A percentile compares a stretch with the other conserved stretches of the same genome.
Conservation (phyloP, 2,888 invertebrate species). For the Drosophila algonquin region DNA sequence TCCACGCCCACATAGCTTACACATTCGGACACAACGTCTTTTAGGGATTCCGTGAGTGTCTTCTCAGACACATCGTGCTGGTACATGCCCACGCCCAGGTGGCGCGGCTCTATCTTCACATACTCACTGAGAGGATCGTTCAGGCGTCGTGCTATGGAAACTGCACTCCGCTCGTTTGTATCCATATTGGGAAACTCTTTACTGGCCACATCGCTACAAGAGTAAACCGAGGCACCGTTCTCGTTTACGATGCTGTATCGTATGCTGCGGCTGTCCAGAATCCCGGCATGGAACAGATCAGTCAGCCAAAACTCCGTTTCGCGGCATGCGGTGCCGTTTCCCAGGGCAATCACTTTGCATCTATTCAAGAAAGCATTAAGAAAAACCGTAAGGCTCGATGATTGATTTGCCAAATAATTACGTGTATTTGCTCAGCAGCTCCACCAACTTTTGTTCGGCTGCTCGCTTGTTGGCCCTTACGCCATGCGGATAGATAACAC, state of each 20-base stretch:
- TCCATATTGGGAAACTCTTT: constrained; percentile 94
- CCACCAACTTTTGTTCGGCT: constrained; percentile 79
- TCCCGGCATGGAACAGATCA: constrained; percentile 85
- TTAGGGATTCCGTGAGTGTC: constrained; percentile 89
- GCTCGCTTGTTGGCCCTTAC: constrained; percentile 79
- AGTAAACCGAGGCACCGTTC: constrained; percentile 96
- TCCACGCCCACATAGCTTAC: constrained; percentile 97
- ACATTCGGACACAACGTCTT: constrained; percentile 93
- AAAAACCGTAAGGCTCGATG: neutral
- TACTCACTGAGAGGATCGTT: constrained; percentile 96
- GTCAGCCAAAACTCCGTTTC: constrained; percentile 92
- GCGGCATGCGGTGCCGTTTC: constrained; percentile 95
- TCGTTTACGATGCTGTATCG: constrained; percentile 94
- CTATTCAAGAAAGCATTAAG: constrained; percentile 82
- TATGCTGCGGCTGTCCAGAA: constrained; percentile 85
- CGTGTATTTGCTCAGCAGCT: constrained; percentile 86
- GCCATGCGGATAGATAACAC: constrained; percentile 88
- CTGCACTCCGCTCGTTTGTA: constrained; percentile 91
- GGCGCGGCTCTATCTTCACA: constrained; percentile 96
- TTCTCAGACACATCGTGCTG: constrained; percentile 95
- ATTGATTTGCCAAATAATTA: constrained; percentile 72
- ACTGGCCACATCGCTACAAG: constrained; percentile 92
- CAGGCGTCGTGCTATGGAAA: constrained; percentile 93
- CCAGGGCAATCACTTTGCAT: constrained; percentile 92
- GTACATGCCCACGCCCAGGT: constrained; percentile 97